Conservation (phyloP, 2,797 vertebrate species). For the Cyprinella venusta region DNA sequence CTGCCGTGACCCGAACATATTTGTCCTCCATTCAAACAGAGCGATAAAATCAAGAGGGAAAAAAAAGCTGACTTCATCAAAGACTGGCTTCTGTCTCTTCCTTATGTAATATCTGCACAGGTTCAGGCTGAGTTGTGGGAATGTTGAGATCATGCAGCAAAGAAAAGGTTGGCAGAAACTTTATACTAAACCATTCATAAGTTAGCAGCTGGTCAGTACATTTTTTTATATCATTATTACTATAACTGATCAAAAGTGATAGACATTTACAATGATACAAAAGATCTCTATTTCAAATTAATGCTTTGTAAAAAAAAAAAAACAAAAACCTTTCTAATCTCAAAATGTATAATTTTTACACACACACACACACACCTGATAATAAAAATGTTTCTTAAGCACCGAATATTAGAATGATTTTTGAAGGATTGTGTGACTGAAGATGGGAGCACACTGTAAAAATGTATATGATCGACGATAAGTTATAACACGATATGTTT, state of each 20-base stretch:
- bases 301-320: too few relatives aligned
- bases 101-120: constrained; percentile 39
- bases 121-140: background rate
- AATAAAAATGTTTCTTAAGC: background rate
- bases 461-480: too few relatives aligned
- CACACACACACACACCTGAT: background rate
- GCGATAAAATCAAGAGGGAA: background rate
- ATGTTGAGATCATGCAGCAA: background rate
- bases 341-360: background rate
- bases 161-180: background rate
- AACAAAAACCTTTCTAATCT: too few relatives aligned
- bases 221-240: too few relatives aligned
- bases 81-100: constrained; percentile 51
- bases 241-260: too few relatives aligned
- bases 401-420: background rate
- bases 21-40: constrained; percentile 1
- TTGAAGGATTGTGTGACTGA: background rate
- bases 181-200: background rate
- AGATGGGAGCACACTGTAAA: too few relatives aligned
- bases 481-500: too few relatives aligned
- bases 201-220: background rate
- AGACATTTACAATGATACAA: too few relatives aligned
- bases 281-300: too few relatives aligned
- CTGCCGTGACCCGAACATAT: background rate
- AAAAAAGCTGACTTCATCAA: background rate